Evolutionary conservation across 1,140 invertebrate genomes (phyloP), one percentile per base, ranked within the genome.

Genomic region (Bombus cullumanus): DNA sequence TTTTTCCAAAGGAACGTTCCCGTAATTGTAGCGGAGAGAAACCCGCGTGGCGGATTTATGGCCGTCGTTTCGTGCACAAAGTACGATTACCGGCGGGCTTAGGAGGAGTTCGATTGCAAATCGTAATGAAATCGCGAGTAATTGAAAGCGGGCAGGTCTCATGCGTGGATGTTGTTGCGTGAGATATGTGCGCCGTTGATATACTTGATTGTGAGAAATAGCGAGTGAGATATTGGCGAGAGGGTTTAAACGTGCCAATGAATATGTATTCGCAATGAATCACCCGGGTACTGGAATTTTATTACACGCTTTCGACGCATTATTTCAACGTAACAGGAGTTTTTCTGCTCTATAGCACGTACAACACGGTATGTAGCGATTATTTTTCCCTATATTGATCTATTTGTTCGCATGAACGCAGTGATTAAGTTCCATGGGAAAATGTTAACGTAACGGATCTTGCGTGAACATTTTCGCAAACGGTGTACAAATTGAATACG

Each of bases 1-100:
- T 83, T 78, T 83, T 83, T 78, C n/a, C 53, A 15, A 25, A 28
- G 41, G 8, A 69, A 78, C 82, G 82, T 83, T 78, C 77, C 64
- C 62, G 64, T 69, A 83, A 83, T 78, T 69, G 74, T 74, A 12
- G 39, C 62, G 73, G 62, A 37, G 72, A 47, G 62, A 83, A n/a
- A 47, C 75, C 53, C 12, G 34, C 75, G 41, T 34, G 59, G 18
- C 39, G 34, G 74, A 83, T 83, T 83, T 78, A 78, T 69, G 74
- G 43, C 64, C 47, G 31, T 6, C 47, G 43, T 59, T 69, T 47
- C 34, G 25, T 13, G 41, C 25, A 18, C 53, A 43, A 82, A 28
- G 37, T 43, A 43, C 34, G 18, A 41, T 37, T 31, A 59, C 10
- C 8, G 12, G 53, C 25, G n/a, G 39, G 43, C 25, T 69, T 41